Evolutionary conservation across 2,888 invertebrate species (phyloP).

Genomic region (Drosophila heteroneura): DNA sequence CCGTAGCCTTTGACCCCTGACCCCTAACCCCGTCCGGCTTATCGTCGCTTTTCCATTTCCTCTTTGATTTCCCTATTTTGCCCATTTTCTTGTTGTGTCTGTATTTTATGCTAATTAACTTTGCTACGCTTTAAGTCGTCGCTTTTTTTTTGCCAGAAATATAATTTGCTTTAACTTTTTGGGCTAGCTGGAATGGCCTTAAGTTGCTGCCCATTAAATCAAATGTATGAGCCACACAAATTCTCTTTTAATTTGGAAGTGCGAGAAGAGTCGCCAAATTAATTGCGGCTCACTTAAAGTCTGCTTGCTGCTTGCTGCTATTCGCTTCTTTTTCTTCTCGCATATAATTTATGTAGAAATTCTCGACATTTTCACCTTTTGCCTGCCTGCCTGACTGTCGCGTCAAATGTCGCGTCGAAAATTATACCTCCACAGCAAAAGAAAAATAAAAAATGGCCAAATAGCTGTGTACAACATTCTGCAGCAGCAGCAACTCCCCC

Average conservation of each 20-base stretch:
- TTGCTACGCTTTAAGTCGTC: conserved; percentile 18
- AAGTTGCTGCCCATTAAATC: background rate
- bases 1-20: conserved; percentile 33
- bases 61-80: conserved; percentile 13
- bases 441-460: conserved; percentile 52
- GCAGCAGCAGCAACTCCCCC: background rate
- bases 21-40: conserved; percentile 4
- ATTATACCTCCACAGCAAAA: conserved; percentile 72
- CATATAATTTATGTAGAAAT: conserved; percentile 53
- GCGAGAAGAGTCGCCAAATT: conserved; percentile 29
- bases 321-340: conserved; percentile 9
- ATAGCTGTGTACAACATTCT: conserved; percentile 57
- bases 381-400: conserved; percentile 59
- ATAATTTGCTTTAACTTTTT: conserved; percentile 17
- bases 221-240: background rate
- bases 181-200: conserved; percentile 29
- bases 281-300: conserved; percentile 30
- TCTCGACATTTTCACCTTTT: conserved; percentile 46
- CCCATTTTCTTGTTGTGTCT: conserved; percentile 25
- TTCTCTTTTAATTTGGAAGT: background rate
- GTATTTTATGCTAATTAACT: conserved; percentile 76
- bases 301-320: conserved; percentile 1
- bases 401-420: conserved; percentile 84
- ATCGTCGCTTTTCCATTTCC: conserved; percentile 38
- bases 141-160: background rate